Base-by-base conservation (phyloP, 2,888 invertebrate genomes). In the Rhamnusium bicolor region DNA sequence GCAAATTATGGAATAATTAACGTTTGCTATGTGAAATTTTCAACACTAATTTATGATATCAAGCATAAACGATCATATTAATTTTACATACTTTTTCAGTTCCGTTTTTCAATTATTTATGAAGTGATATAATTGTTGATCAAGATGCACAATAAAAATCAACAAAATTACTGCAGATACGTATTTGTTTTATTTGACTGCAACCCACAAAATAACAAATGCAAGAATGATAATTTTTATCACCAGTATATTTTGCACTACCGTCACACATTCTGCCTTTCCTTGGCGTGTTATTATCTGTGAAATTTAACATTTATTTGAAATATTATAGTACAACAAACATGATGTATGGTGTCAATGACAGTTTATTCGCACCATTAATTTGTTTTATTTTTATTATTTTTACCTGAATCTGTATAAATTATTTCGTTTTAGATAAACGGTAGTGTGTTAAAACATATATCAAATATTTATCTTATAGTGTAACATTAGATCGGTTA, bases 401-500 rank as follows among this genome's bases (percentile, higher is more conserved):
- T 46, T 53, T 29, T 51, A 54, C 56, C 67, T 32, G 46, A 65
- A 16, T 27, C 51, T 21, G 16, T 29, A 65, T 65, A 65, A 67
- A 54, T 54, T 21, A 32, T 67, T 67, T 32, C 53, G 14, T 21
- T 32, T 8, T 5, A 24, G 56, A 68, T 62, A 69, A 71, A 68
- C 68, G 63, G 65, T 71, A 68, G 60, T 65, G 51, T 49, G 54
- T 62, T 67, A 14, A 61, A 70, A 71, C 60, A 47, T 62, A 71
- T 67, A 56, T 63, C 73, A 68, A 67, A 73, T 71, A 66, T 69
- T 69, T 69, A 66, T 68, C 60, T 73, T 73, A 29, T 24, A 32
- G 54, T 67, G 24, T 46, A 54, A 67, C 67, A 32, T 56, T 40
- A 27, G 29, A 67, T 67, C 56, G 67, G 46, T 67, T 67, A 54